Evolutionary conservation across 2,888 invertebrate species (phyloP).

Genomic region (Drosophila tanythrix): DNA sequence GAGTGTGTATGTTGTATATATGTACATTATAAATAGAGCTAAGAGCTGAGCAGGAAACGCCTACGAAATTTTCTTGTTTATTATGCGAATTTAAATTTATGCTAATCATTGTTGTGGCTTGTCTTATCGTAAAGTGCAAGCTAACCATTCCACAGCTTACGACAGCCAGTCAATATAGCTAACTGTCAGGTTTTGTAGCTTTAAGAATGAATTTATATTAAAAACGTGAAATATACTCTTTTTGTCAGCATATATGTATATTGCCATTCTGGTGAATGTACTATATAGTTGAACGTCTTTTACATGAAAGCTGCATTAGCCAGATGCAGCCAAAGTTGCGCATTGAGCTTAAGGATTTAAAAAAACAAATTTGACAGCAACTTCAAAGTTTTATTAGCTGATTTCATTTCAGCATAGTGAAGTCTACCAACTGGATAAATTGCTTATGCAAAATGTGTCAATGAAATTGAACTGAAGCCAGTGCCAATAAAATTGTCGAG

Average conservation of each 20-base stretch:
- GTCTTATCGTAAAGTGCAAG: slow-evolving; percentile 39
- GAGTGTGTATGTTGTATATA: slow-evolving; percentile 17
- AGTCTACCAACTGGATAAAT: slow-evolving; percentile 42
- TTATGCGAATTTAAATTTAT: slow-evolving; percentile 74
- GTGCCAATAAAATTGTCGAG: slow-evolving; percentile 37
- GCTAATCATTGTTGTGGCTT: slow-evolving; percentile 65
- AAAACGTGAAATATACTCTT: slow-evolving; percentile 13
- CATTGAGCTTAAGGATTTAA: slow-evolving; percentile 12
- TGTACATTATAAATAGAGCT: slow-evolving; percentile 41
- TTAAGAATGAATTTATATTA: slow-evolving; percentile 34
- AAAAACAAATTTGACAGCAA: neutral
- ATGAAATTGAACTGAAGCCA: slow-evolving; percentile 31
- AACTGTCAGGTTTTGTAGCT: slow-evolving; percentile 25
- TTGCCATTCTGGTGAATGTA: neutral
- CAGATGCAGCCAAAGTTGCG: slow-evolving; percentile 11
- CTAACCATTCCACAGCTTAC: slow-evolving; percentile 13
- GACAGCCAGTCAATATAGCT: slow-evolving; percentile 25
- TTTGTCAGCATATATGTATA: neutral
- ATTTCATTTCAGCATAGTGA: slow-evolving; percentile 24
- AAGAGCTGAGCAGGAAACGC: slow-evolving; percentile 41
- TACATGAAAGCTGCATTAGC: slow-evolving; percentile 15
- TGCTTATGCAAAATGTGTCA: slow-evolving; percentile 45
- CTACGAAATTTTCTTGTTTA: slow-evolving; percentile 64
- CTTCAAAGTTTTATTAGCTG: slow-evolving; percentile 33
- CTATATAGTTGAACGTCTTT: neutral